Base-by-base conservation (phyloP, 2,113 vertebrate genomes). In the Takifugu flavidus region DNA sequence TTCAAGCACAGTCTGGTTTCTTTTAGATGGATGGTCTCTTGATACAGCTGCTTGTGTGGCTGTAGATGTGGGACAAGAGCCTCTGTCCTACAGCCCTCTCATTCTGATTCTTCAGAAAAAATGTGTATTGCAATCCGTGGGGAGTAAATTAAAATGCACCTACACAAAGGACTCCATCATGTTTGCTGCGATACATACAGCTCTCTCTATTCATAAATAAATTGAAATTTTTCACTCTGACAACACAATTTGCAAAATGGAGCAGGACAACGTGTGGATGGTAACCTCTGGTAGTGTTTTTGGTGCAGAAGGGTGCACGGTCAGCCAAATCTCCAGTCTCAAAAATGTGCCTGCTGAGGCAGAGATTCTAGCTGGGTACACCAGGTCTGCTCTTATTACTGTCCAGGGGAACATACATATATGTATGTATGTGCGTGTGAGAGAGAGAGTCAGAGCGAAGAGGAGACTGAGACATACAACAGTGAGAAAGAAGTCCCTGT, bases 291-390 rank as follows among this genome's bases (percentile, higher is more conserved):
- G 20, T 20, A 20, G 20, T 20, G 20, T 20, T 20, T 20, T 20
- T 20, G 20, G 20, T 80, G 76, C 71, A 73, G 59, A 56, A 63
- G 71, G 72, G 71, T 78, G 80, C 85, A 74, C 64, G 57, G 65
- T 85, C 80, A 80, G 82, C 76, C 80, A 83, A 81, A 79, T 71
- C 70, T 61, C 65, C 44, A 4, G 63, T 62, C 28, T 55, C 74
- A 67, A 60, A 78, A 77, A 83, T 59, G 72, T 74, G 67, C 72
- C 20, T 20, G 20, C 20, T 20, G 79, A 80, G 63, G 78, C 75
- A 74, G 62, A 75, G 55, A 63, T 78, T 82, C 53, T 60, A 71
- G 73, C 67, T 53, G 67, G 65, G 72, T 72, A 82, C 72, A 80
- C 67, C 64, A 77, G 67, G 57, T 53, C 66, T 60, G 57, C 72